Conservation (phyloP, 1,140 invertebrate genomes). For the Nilaparvata lugens region DNA sequence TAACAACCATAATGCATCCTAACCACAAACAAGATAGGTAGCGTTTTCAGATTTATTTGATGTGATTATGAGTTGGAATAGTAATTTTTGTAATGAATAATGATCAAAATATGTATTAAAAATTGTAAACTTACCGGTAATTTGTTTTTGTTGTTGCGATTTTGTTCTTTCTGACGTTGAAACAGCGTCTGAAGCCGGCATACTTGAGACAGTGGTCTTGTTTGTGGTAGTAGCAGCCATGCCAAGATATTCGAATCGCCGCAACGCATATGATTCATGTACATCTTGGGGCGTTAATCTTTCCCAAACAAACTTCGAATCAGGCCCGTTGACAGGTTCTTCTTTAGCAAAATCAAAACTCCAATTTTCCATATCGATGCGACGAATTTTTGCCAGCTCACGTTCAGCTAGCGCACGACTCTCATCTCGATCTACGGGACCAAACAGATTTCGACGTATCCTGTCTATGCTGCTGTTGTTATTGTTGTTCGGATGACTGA, state of each 20-base stretch:
- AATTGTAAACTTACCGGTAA: no score
- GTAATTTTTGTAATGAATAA: no score
- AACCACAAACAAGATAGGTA: no score
- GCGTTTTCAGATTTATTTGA: no score
- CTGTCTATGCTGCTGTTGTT: constrained; percentile 27
- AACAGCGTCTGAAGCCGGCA: no score
- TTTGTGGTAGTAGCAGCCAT: no score
- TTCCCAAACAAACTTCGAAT: constrained; percentile 37
- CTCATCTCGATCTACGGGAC: constrained; percentile 43
- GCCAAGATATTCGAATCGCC: constrained; percentile 36
- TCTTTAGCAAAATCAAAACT: constrained; percentile 41
- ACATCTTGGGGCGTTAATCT: constrained; percentile 32
- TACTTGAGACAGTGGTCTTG: no score
- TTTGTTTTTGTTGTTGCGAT: no score
- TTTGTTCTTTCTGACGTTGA: no score
- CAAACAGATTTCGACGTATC: constrained; percentile 41
- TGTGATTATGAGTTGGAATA: no score
- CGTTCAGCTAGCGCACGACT: constrained; percentile 36
- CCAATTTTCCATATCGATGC: constrained; percentile 38
- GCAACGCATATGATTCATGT: constrained; percentile 38
- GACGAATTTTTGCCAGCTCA: constrained; percentile 36
- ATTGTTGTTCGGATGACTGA: constrained; percentile 16
- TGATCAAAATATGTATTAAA: no score
- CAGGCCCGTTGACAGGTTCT: constrained; percentile 29
- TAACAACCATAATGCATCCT: no score